Conservation (phyloP, 2,113 vertebrate genomes). For the Myxocyprinus asiaticus region DNA sequence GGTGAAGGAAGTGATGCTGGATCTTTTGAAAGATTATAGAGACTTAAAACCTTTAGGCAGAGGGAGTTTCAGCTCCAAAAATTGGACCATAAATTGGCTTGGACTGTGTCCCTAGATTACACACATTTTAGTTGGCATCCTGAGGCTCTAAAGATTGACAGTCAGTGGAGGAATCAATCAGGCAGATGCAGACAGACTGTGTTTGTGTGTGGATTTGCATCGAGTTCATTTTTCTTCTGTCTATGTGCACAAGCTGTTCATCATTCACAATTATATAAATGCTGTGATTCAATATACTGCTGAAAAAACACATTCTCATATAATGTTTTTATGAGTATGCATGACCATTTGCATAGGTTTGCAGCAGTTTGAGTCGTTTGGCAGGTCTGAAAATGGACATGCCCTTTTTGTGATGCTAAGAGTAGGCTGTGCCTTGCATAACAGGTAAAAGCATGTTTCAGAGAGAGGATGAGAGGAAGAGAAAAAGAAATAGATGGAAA, state of each 20-base stretch:
- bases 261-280: slow-evolving; percentile 30
- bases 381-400: slow-evolving; percentile 2
- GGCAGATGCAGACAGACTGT: not conserved
- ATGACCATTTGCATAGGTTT: slow-evolving; percentile 1
- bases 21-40: slow-evolving; percentile 23
- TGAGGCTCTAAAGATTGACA: not conserved
- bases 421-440: slow-evolving; percentile 37
- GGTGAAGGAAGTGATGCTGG: slow-evolving; percentile 6
- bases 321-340: slow-evolving; percentile 15
- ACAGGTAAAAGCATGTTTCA: slow-evolving; percentile 22
- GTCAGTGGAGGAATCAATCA: not conserved
- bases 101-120: not conserved
- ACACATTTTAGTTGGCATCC: too few relatives aligned
- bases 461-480: slow-evolving; percentile 12
- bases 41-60: not conserved
- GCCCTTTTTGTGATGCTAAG: slow-evolving; percentile 30
- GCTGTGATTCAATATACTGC: slow-evolving; percentile 25
- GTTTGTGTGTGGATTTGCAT: not conserved
- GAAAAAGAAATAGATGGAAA: slow-evolving; percentile 32
- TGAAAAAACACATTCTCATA: slow-evolving; percentile 2
- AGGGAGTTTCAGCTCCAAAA: not conserved
- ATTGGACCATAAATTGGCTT: slow-evolving; percentile 2
- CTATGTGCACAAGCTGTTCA: slow-evolving; percentile 21
- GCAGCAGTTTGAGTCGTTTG: slow-evolving; percentile 38
- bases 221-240: not conserved